Percentiles rank a stretch among this genome's conserved stretches.
These are phyloP conservation scores for Micronycteris hirsuta DNA, from an alignment of 2,113 vertebrate species.

Conservation along the genomic window DNA sequence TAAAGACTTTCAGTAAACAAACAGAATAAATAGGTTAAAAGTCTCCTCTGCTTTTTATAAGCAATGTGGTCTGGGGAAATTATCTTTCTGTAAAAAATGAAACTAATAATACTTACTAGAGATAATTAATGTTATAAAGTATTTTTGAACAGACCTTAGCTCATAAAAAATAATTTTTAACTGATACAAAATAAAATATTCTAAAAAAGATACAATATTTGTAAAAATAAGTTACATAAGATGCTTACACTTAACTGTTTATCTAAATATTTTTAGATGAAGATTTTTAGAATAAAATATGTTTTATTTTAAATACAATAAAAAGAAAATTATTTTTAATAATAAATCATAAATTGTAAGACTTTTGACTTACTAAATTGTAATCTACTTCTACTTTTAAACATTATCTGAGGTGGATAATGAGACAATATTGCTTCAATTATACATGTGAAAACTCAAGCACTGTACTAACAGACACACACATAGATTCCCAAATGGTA, in stretches of 20 bases:
- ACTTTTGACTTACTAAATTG: neutral
- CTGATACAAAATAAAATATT: constrained; percentile 1
- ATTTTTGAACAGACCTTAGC: neutral
- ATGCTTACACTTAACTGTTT: neutral
- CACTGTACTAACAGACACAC: neutral
- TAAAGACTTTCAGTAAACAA: neutral
- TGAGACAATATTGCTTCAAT: neutral
- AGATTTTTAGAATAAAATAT: too few relatives aligned
- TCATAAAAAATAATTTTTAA: neutral
- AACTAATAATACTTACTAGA: neutral
- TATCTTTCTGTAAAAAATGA: neutral
- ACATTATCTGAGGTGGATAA: neutral
- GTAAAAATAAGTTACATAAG: constrained; percentile 6
- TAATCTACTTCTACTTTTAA: neutral
- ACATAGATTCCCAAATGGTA: neutral
- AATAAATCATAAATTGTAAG: neutral
- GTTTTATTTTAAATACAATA: neutral
- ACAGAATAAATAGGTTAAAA: neutral
- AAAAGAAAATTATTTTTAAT: neutral
- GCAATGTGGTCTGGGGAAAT: neutral
- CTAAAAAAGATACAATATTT: neutral
- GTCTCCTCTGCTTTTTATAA: neutral
- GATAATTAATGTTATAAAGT: neutral
- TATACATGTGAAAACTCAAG: neutral
- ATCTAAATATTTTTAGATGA: constrained; percentile 5